Evolutionary conservation across 2,888 invertebrate genomes (phyloP), one percentile per base, ranked within the genome.

Genomic region (Pterostichus niger): DNA sequence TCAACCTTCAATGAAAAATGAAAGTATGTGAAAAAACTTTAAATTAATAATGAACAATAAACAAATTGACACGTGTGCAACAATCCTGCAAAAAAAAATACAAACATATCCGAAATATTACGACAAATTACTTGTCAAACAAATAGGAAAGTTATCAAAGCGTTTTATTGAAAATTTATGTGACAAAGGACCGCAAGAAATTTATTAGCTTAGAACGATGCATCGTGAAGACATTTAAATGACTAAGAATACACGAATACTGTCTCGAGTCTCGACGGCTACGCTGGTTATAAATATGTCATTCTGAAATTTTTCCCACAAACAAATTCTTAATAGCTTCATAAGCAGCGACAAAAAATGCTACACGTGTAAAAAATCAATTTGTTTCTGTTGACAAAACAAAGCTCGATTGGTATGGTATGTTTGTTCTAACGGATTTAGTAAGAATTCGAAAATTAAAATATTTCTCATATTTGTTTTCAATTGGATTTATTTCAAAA

Each of bases 131-230:
- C 75, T 52, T 52, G 49, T 75, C 52, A 75, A 73, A 75, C 52
- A 75, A 75, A 75, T 52, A 52, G 13, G 52, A 75, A 71, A 71
- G 68, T 71, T 71, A 71, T 71, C 68, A 71, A 15, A 44, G 44
- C 68, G 40, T 59, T 75, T 82, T 73, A 82, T 75, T 46, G 82
- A 82, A 82, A 75, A 82, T 82, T 82, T 82, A 82, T 82, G 75
- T 56, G 80, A 71, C 75, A 75, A 82, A 82, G 59, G 75, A 75
- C 75, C 59, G 59, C 56, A 61, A 35, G 35, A 75, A 75, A 82
- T 82, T 82, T 82, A 82, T 82, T 59, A 82, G 56, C 40, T 75
- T 81, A 13, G 52, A 64, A 24, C 35, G 49, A 35, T 54, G 31
- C 81, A 54, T 56, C 54, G 52, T 40, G 35, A 71, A 73, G 56